Base-by-base conservation (phyloP, 2,113 vertebrate species). In the Ovis aries region DNA sequence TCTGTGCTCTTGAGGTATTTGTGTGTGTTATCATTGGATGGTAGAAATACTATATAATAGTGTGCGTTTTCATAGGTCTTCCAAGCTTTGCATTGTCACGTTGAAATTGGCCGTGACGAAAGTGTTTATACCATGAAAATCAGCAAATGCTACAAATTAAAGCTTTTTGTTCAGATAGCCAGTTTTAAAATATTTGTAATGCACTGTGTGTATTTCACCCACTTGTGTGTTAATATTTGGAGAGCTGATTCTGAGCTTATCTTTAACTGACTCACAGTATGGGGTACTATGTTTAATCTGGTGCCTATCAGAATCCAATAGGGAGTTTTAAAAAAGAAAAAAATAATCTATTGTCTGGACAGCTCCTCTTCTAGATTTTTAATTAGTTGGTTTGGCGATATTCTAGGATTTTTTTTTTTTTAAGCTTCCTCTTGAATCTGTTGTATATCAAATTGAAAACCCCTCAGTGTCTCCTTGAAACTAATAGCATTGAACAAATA, bases 181-280 rank as follows among this genome's bases (percentile, higher is more conserved):
- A 36, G 13, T 36, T 92, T 97, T 82, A 92, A 94, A 71, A 88
- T 64, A 94, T 90, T 94, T 36, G 64, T 43, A 92, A 67, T 45
- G 84, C 15, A 50, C n/a, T 25, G n/a, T 19, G 23, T n/a, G 3
- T 57, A 94, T 84, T 89, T 90, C 12, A 33, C 36, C 3, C 57
- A 88, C 48, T 95, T 90, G 50, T 25, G 64, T 43, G 64, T 96
- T 88, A 96, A 52, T 40, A 88, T 29, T 29, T 64, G 62, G 90
- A 91, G 11, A 52, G 17, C 43, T 92, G 27, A 15, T 78, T 43
- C 10, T 62, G 89, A 84, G 59, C 3, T 12, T 88, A 52, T 74
- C 36, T 64, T 86, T 89, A 27, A 16, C 2, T 52, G 6, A 16
- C 1, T 67, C 40, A 57, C n/a, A 53, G 33, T 31, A 1, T 9